These are phyloP conservation scores for Limnephilus rhombicus DNA, from an alignment of 2,888 invertebrate genomes.

Conservation along the genomic window DNA sequence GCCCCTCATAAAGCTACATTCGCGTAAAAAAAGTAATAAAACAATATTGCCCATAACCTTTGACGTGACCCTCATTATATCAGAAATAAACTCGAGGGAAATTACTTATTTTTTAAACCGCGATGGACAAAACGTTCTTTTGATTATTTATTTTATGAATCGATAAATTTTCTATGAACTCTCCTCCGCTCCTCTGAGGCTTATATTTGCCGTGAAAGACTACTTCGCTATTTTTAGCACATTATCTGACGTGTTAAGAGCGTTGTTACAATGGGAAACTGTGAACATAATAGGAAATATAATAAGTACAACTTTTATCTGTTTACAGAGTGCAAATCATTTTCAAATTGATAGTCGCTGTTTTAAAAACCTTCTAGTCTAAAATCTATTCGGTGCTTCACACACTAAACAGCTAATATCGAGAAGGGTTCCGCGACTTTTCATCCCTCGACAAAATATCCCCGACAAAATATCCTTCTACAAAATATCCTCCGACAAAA, in stretches of 20 bases:
- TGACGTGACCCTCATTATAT: conserved; percentile 44
- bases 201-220: conserved; percentile 1
- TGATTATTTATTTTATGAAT: conserved; percentile 47
- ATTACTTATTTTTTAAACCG: conserved; percentile 39
- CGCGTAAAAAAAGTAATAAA: conserved; percentile 33
- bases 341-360: not conserved
- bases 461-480: too few species aligned
- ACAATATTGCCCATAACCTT: conserved; percentile 45
- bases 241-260: not conserved
- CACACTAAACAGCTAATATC: not conserved
- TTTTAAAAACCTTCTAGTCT: not conserved
- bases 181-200: not conserved
- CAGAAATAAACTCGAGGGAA: conserved; percentile 22
- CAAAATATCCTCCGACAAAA: too few species aligned
- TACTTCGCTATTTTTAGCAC: not conserved
- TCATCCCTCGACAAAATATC: too few species aligned
- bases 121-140: conserved; percentile 38
- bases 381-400: not conserved
- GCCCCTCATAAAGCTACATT: conserved; percentile 24
- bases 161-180: conserved; percentile 41
- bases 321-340: not conserved
- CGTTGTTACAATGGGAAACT: not conserved
- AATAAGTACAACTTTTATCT: not conserved
- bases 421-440: too few species aligned
- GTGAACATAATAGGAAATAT: not conserved